These are phyloP conservation scores for Globia sparganii DNA, from an alignment of 2,888 invertebrate genomes.

Conservation along the genomic window DNA sequence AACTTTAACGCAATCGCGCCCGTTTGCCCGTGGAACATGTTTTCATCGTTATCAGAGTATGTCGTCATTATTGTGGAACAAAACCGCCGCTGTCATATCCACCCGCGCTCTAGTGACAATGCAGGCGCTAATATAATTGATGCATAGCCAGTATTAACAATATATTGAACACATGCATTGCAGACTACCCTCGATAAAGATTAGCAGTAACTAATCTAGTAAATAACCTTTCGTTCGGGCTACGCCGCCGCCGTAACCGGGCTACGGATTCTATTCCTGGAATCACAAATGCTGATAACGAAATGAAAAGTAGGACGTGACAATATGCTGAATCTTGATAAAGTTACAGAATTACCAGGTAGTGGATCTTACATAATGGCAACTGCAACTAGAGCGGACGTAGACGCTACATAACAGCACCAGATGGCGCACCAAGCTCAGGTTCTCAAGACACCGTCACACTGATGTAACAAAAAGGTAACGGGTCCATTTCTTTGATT, in stretches of 20 bases:
- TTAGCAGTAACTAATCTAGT: background rate
- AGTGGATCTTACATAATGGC: constrained; percentile 62
- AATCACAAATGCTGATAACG: constrained; percentile 35
- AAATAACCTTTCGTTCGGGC: background rate
- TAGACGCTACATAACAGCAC: constrained; percentile 47
- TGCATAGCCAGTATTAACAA: constrained; percentile 31
- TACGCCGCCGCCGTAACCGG: constrained; percentile 8
- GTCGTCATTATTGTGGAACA: constrained; percentile 84
- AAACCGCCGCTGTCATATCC: constrained; percentile 74
- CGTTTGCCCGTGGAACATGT: constrained; percentile 71
- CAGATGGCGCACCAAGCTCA: constrained; percentile 66
- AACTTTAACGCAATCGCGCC: constrained; percentile 59
- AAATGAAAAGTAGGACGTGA: constrained; percentile 50
- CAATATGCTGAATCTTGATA: constrained; percentile 50
- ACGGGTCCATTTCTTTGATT: constrained; percentile 61
- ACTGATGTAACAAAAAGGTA: constrained; percentile 60
- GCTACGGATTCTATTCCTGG: constrained; percentile 15
- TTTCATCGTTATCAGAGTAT: constrained; percentile 87
- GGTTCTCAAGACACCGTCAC: constrained; percentile 40
- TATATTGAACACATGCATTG: constrained; percentile 26
- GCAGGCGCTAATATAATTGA: constrained; percentile 58
- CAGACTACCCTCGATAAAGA: background rate
- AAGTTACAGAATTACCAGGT: constrained; percentile 44
- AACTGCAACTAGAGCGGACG: constrained; percentile 62
- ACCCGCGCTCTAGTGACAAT: constrained; percentile 76